phyloP scores from a whole-genome alignment of 2,888 invertebrate species.

The Dryomyza anilis region DNA sequence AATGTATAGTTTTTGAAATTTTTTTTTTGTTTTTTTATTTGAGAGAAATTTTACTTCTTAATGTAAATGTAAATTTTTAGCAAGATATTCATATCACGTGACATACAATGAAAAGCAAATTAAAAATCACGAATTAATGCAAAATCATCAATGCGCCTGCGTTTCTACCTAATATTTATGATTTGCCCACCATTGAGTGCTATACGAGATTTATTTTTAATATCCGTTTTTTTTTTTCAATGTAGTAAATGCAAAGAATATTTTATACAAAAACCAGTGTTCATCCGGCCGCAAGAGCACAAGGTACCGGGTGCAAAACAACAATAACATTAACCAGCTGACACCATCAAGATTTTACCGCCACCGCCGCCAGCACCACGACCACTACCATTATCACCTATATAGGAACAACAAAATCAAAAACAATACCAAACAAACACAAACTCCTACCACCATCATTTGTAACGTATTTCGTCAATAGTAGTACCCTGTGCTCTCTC shows the following conservation, averaged over 20 bases:
- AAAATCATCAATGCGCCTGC: background rate
- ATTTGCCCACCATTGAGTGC: background rate
- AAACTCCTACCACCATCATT: conserved; percentile 3
- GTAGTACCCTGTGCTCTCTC: background rate
- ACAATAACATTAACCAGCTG: too few species aligned
- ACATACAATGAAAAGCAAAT: too few species aligned
- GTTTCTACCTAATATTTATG: too few species aligned
- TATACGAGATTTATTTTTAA: background rate
- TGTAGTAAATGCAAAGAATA: background rate
- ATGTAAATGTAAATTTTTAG: too few species aligned
- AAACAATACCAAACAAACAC: background rate
- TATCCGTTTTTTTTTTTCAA: background rate
- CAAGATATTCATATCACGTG: too few species aligned
- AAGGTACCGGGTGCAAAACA: conserved; percentile 33
- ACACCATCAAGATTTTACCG: background rate
- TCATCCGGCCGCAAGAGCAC: background rate
- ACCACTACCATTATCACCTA: background rate
- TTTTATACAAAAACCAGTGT: background rate
- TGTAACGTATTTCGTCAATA: conserved; percentile 7
- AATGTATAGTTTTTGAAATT: too few species aligned
- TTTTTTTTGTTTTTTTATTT: too few species aligned
- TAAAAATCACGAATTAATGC: too few species aligned
- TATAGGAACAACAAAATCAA: background rate
- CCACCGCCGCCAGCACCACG: conserved; percentile 4
- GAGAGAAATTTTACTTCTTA: too few species aligned